Evolutionary conservation across 2,888 invertebrate species (phyloP).

Genomic region (Eudasyphora cyanicolor): DNA sequence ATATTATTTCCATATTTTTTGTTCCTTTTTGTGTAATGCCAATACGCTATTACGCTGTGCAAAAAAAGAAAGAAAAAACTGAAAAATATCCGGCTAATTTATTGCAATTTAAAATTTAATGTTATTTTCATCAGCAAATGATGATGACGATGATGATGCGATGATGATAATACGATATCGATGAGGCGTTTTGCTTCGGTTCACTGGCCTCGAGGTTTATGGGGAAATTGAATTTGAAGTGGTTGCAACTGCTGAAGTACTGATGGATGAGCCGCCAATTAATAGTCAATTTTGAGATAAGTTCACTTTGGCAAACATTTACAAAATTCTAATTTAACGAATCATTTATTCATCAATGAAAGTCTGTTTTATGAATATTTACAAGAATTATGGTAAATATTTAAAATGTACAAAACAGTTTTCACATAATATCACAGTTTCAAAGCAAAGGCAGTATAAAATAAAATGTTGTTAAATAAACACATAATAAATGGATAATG

Average conservation of each 20-base stretch:
- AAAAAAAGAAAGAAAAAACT: background rate
- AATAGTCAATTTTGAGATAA: slow-evolving; percentile 12
- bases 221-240: slow-evolving; percentile 14
- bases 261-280: slow-evolving; percentile 17
- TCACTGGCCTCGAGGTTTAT: background rate
- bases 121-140: background rate
- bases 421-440: too few relatives aligned
- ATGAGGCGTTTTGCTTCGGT: too few relatives aligned
- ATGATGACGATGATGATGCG: background rate
- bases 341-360: background rate
- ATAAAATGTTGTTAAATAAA: background rate
- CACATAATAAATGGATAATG: background rate
- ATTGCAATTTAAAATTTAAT: slow-evolving; percentile 10
- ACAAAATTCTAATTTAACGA: background rate
- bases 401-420: background rate
- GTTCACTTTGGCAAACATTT: background rate
- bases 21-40: background rate
- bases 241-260: background rate
- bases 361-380: background rate
- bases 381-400: background rate
- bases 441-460: too few relatives aligned
- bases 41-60: background rate
- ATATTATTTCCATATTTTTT: slow-evolving; percentile 27
- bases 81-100: background rate
- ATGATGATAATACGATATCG: background rate